Evolutionary conservation across 2,888 invertebrate species (phyloP).

Genomic region (Pheosia gnoma): DNA sequence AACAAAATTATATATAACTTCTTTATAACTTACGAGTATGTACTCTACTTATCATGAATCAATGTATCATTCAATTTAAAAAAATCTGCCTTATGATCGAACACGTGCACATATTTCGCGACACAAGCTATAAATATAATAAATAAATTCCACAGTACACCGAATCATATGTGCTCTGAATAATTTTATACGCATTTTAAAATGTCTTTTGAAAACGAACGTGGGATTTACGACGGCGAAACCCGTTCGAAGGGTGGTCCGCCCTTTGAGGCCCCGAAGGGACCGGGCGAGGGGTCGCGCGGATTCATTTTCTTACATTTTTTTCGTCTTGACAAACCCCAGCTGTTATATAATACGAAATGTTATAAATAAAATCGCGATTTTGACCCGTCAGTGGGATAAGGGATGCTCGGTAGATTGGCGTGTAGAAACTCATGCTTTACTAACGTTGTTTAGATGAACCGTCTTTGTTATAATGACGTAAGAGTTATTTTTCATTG

Average conservation of each 20-base stretch:
- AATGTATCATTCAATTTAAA: neutral
- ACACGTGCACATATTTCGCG: slow-evolving; percentile 71
- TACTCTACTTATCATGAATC: too few species aligned
- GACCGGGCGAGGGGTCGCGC: slow-evolving; percentile 60
- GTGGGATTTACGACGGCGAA: slow-evolving; percentile 80
- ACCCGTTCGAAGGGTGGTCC: slow-evolving; percentile 81
- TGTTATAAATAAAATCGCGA: slow-evolving; percentile 83
- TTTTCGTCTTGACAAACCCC: slow-evolving; percentile 81
- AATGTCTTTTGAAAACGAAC: slow-evolving; percentile 79
- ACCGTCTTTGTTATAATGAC: slow-evolving; percentile 17
- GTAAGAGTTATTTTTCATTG: slow-evolving; percentile 42
- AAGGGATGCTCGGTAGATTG: slow-evolving; percentile 71
- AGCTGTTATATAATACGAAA: slow-evolving; percentile 78
- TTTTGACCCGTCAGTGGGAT: slow-evolving; percentile 81
- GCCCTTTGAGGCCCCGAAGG: slow-evolving; percentile 55
- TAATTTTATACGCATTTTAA: slow-evolving; percentile 84
- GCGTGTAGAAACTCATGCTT: slow-evolving; percentile 30
- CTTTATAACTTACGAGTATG: neutral
- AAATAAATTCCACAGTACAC: slow-evolving; percentile 65
- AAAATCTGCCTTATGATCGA: slow-evolving; percentile 22
- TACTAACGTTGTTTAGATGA: slow-evolving; percentile 10
- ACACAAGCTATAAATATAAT: slow-evolving; percentile 57
- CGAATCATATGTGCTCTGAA: slow-evolving; percentile 81
- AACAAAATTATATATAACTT: neutral
- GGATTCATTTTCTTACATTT: slow-evolving; percentile 77